Base-by-base conservation (phyloP, 2,113 vertebrate species). In the Clarias magur region DNA sequence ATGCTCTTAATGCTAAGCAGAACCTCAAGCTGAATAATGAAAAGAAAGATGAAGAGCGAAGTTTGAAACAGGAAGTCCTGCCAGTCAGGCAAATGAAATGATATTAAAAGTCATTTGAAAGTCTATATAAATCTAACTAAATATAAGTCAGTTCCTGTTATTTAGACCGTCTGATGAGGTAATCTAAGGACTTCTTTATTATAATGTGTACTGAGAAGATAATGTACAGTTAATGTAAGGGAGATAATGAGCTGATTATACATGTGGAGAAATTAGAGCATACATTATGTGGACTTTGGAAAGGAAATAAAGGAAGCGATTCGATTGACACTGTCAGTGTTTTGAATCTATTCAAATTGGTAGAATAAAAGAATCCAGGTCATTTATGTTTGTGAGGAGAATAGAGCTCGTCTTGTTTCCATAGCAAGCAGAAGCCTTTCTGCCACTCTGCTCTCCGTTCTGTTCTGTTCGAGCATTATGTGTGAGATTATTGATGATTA, bases 401-500 rank as follows among this genome's bases (percentile, higher is more conserved):
- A 56, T 2, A 80, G 48, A 53, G 38, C 57, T 30, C 12, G 11
- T 83, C 80, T 56, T 83, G 70, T 82, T 87, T 84, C 78, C 68
- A 85, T 82, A 83, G 80, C 10, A 34, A 86, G 85, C 48, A 67
- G 54, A 67, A 27, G 8, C 60, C 27, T 65, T 48, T 56, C 42
- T 11, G 60, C 30, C 27, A 30, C 59, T 62, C 34, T 1, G 15
- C 48, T 81, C 21, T 59, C 62, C 7, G 23, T 56, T 70, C 82
- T 57, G 79, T 57, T 27, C 25, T 17, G 17, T 70, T 82, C 38
- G 16, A 17, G 76, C 12, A 42, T 73, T 83, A 72, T 63, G 10
- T 67, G n/a, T 79, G n/a, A 72, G 79, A 79, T 83, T 82, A 68
- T 62, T 63, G 81, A 62, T 76, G 83, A 54, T 80, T 62, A 30